Base-by-base conservation (phyloP, 1,140 invertebrate species). In the Diorhabda carinulata region DNA sequence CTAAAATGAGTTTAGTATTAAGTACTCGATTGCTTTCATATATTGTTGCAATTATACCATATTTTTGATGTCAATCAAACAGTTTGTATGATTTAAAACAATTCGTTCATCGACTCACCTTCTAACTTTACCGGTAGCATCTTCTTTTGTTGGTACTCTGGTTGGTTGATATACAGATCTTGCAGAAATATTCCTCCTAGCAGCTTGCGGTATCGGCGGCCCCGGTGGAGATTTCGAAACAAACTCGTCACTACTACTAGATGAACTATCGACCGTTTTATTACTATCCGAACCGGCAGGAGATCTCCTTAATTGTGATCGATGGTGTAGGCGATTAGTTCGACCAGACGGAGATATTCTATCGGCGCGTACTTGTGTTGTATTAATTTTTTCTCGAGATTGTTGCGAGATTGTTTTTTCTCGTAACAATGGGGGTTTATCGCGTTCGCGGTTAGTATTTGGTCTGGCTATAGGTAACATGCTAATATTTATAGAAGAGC, bases 181-280 rank as follows among this genome's bases (percentile, higher is more conserved):
- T 4, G 61, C 71, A 10, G 69, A 78, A 78, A 5, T 70, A 72
- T 44, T 78, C 64, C 82, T 74, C 43, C 79, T 78, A 6, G 79
- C 78, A 74, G 81, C 81, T 59, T 66, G 64, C 8, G 8, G 40
- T 5, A 81, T 79, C 2, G 78, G 80, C 2, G 79, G 71, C 9
- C 72, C 70, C 1, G 77, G 72, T 2, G 78, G 81, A 3, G 82
- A 84, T 65, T 77, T 60, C 0, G 76, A 70, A 5, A 74, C 70
- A 70, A 79, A 78, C 6, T 83, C 83, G 7, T 77, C 78, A 67
- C 83, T 84, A 67, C 81, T 82, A 10, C 81, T 82, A 41, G 83
- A 82, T 1, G 83, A 77, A 5, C 83, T 84, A n/a, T 82, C 78
- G 41, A 81, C 84, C 68, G 81, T 80, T 69, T 84, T 80, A 57